phyloP scores from a whole-genome alignment of 2,797 vertebrate genomes.

The Falco berigora region DNA sequence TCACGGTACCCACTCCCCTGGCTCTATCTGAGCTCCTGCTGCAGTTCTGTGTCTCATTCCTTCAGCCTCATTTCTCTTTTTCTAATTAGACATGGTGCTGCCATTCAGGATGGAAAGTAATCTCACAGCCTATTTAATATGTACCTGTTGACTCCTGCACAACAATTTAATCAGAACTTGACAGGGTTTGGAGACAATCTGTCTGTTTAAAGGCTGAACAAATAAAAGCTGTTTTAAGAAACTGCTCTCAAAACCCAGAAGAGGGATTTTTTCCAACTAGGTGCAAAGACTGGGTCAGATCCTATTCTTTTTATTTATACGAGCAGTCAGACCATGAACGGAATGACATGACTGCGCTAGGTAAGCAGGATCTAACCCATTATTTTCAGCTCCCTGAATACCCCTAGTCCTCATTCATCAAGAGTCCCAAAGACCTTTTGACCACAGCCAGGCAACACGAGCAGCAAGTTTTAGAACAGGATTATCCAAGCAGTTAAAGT shows the following conservation, averaged over 20 bases:
- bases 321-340: not conserved
- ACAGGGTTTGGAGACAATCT: not conserved
- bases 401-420: not conserved
- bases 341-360: not conserved
- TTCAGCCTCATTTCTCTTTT: slow-evolving; percentile 10
- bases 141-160: not conserved
- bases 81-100: not conserved
- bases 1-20: not conserved
- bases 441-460: not conserved
- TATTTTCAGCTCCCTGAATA: not conserved
- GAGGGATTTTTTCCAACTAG: not conserved
- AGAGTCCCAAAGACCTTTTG: not conserved
- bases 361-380: not conserved
- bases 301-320: slow-evolving; percentile 4
- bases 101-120: not conserved
- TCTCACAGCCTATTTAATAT: not conserved
- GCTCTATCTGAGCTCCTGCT: not conserved
- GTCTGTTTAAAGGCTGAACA: not conserved
- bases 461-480: not conserved
- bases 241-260: not conserved
- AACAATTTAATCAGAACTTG: not conserved
- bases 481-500: not conserved
- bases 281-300: not conserved
- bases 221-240: not conserved
- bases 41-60: not conserved